phyloP scores from a whole-genome alignment of 2,797 vertebrate genomes.

The Gallinago stenura region DNA sequence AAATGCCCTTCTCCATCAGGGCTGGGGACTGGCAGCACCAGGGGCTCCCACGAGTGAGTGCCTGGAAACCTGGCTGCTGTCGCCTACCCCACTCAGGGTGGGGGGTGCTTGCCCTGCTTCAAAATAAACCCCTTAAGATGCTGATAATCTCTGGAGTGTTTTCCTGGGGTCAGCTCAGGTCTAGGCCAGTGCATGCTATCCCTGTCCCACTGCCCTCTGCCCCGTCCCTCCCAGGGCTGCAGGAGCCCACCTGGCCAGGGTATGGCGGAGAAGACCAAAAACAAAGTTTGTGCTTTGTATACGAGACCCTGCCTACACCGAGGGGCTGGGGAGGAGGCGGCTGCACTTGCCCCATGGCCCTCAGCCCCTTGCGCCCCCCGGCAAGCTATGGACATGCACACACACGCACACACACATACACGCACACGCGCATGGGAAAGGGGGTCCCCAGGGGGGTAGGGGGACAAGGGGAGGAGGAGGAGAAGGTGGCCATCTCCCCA shows the following conservation, averaged over 20 bases:
- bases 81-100: fast-evolving
- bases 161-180: neutral
- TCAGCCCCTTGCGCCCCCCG: neutral
- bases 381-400: neutral
- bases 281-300: conserved; percentile 66
- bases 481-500: neutral
- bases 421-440: fast-evolving
- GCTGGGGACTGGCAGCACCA: fast-evolving
- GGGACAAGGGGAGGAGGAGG: neutral
- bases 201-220: neutral
- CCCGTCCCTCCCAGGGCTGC: fast-evolving
- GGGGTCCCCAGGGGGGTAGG: neutral
- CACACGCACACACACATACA: neutral
- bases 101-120: neutral
- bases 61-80: neutral
- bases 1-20: neutral
- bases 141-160: neutral
- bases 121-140: neutral
- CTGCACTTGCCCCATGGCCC: fast-evolving
- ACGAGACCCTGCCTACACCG: conserved; percentile 54
- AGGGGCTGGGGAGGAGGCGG: neutral
- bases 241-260: neutral
- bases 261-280: conserved; percentile 26
- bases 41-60: neutral
- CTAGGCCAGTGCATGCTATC: neutral